Evolutionary conservation across 1,140 invertebrate genomes (phyloP).

Genomic region (Phocides pigmalion): DNA sequence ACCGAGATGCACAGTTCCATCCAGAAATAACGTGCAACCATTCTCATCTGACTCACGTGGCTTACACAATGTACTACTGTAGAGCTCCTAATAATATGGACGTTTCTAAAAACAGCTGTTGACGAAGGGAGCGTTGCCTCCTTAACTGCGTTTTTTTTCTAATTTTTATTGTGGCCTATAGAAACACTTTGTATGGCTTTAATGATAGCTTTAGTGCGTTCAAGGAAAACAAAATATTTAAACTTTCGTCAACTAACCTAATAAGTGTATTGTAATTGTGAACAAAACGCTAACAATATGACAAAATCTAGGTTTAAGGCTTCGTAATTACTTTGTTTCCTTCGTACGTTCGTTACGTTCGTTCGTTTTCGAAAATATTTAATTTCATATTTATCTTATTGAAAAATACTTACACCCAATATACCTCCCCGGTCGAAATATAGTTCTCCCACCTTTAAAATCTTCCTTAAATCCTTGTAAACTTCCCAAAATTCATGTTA

Average conservation of each 20-base stretch:
- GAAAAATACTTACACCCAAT: too few species aligned
- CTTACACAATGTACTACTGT: not conserved
- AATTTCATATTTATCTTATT: too few species aligned
- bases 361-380: too few species aligned
- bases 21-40: slow-evolving; percentile 61
- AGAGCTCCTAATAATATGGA: slow-evolving; percentile 49
- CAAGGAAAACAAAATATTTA: slow-evolving; percentile 1
- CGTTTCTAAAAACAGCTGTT: slow-evolving; percentile 75
- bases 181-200: slow-evolving; percentile 10
- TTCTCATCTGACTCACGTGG: slow-evolving; percentile 27
- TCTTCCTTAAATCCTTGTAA: too few species aligned
- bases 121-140: slow-evolving; percentile 61
- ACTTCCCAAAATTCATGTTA: too few species aligned
- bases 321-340: not conserved
- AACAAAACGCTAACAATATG: too few species aligned
- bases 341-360: too few species aligned
- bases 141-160: slow-evolving; percentile 30
- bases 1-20: slow-evolving; percentile 43
- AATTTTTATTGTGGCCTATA: slow-evolving; percentile 37
- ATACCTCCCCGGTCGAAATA: too few species aligned
- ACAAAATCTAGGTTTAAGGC: too few species aligned
- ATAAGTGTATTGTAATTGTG: not conserved
- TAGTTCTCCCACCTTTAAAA: too few species aligned
- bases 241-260: not conserved
- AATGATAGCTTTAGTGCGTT: slow-evolving; percentile 18